phyloP scores from a whole-genome alignment of 2,888 invertebrate species.

The Apodemia mormo region DNA sequence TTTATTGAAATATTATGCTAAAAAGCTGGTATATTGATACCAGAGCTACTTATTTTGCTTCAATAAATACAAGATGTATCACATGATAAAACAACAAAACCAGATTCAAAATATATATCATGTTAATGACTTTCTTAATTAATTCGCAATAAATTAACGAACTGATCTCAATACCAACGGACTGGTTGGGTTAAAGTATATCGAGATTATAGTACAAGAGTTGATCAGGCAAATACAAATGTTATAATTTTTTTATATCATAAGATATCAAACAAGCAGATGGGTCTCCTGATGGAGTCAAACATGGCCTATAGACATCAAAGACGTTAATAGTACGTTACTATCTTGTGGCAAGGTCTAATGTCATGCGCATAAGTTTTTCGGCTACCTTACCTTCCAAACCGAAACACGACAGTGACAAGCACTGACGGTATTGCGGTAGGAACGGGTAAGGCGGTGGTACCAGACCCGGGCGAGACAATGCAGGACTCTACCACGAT shows the following conservation, averaged over 20 bases:
- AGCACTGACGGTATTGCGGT: no score
- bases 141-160: conserved; percentile 8
- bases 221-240: not conserved
- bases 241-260: not conserved
- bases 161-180: conserved; percentile 9
- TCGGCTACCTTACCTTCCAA: no score
- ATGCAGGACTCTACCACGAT: no score
- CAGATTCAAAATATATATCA: conserved; percentile 1
- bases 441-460: no score
- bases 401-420: no score
- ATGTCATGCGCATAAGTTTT: no score
- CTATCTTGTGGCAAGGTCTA: no score
- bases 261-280: no score
- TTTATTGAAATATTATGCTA: not conserved
- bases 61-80: conserved; percentile 1
- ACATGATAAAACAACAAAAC: conserved; percentile 7
- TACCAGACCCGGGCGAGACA: no score
- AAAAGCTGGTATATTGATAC: not conserved
- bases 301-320: no score
- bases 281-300: no score
- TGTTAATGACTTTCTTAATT: conserved; percentile 9
- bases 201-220: conserved; percentile 1
- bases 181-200: conserved; percentile 1
- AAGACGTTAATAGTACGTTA: no score
- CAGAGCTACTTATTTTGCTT: not conserved